A percentile compares a stretch with the other conserved stretches of the same genome.
Conservation (phyloP, 2,113 vertebrate species). For the Arizona elegans region DNA sequence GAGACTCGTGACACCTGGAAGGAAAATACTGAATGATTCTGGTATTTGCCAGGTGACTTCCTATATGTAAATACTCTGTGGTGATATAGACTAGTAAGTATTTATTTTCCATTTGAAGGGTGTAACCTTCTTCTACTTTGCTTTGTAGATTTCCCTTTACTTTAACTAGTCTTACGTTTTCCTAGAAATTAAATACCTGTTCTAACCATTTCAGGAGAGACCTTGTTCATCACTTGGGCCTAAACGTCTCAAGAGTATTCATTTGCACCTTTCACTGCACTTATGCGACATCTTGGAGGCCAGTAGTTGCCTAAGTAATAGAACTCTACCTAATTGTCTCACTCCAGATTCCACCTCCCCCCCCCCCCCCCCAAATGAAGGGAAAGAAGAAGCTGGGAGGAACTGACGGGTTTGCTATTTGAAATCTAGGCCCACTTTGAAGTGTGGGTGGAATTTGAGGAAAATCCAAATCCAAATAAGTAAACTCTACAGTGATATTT, state of each 20-base stretch:
- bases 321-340: background rate
- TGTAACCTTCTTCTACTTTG: background rate
- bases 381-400: background rate
- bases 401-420: background rate
- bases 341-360: background rate
- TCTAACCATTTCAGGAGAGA: background rate
- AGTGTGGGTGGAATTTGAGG: background rate
- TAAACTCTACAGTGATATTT: background rate
- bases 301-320: background rate
- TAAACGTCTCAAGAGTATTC: background rate
- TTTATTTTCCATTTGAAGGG: background rate
- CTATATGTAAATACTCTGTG: background rate
- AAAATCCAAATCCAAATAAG: background rate
- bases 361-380: background rate
- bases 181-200: background rate
- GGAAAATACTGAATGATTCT: too few relatives aligned
- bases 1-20: background rate
- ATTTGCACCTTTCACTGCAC: background rate
- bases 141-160: background rate
- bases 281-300: background rate
- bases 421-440: background rate
- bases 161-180: background rate
- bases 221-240: background rate
- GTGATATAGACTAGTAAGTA: background rate
- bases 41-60: background rate